These are phyloP conservation scores for Clarias macrocephalus DNA, from an alignment of 2,113 vertebrate species.

Conservation along the genomic window DNA sequence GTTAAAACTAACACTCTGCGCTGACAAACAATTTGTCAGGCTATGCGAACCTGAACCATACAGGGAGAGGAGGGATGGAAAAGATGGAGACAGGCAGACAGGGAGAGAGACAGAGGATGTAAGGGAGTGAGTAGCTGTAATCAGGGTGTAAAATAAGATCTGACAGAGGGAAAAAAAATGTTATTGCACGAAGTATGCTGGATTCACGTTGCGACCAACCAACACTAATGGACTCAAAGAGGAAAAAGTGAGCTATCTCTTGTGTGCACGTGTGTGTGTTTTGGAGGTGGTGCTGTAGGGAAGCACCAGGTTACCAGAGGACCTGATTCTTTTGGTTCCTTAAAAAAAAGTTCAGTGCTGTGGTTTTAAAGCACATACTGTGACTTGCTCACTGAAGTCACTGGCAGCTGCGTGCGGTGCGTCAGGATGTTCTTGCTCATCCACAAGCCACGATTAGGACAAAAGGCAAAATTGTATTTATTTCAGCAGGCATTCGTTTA, in stretches of 20 bases:
- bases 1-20: constrained; percentile 51
- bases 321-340: not conserved
- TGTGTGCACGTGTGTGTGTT: constrained; percentile 17
- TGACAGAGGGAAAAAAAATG: constrained; percentile 59
- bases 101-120: constrained; percentile 33
- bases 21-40: constrained; percentile 43
- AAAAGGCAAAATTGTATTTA: not conserved
- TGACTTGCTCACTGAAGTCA: not conserved
- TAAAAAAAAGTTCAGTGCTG: not conserved
- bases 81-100: not conserved
- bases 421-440: not conserved
- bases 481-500: not conserved
- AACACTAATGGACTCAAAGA: constrained; percentile 60
- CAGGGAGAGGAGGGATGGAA: constrained; percentile 29
- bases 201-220: constrained; percentile 63
- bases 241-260: constrained; percentile 39
- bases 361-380: not conserved
- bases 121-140: constrained; percentile 48
- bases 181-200: constrained; percentile 66
- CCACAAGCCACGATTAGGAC: not conserved
- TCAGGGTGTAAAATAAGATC: constrained; percentile 57
- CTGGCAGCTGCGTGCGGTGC: not conserved
- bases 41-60: constrained; percentile 25
- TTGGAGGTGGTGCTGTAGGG: constrained; percentile 15
- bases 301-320: not conserved